Evolutionary conservation across 2,113 vertebrate genomes (phyloP).

Genomic region (Lepus americanus): DNA sequence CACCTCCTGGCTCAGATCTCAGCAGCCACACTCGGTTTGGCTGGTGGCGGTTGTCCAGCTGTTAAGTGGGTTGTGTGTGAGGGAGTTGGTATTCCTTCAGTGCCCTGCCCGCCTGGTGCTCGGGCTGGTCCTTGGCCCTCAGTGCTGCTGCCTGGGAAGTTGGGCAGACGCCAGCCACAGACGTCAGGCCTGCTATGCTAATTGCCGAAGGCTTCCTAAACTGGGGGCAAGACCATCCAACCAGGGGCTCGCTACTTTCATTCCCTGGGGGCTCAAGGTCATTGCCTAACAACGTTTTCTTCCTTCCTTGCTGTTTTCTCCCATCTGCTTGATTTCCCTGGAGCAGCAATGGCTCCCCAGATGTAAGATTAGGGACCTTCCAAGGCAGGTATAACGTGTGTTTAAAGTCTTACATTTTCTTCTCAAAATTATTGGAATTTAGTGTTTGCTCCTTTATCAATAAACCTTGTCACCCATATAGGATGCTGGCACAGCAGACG

Average conservation of each 20-base stretch:
- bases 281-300: not conserved
- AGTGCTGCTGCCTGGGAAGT: not conserved
- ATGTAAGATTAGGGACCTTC: not conserved
- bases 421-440: conserved; percentile 48
- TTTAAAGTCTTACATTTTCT: conserved; percentile 56
- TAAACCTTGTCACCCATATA: not conserved
- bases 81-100: not conserved
- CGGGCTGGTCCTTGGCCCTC: not conserved
- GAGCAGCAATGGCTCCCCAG: conserved; percentile 12
- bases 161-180: not conserved
- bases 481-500: too few species aligned
- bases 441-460: conserved; percentile 20
- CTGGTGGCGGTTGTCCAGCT: conserved; percentile 31
- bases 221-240: not conserved
- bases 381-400: not conserved
- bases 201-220: not conserved
- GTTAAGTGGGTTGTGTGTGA: not conserved
- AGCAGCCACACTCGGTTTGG: not conserved
- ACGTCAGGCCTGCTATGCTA: not conserved
- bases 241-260: not conserved
- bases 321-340: conserved; percentile 28
- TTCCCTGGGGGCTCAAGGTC: not conserved
- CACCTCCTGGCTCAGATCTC: conserved; percentile 24
- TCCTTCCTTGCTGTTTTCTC: not conserved
- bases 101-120: not conserved